Evolutionary conservation across 2,797 vertebrate species (phyloP).

Genomic region (Hydrocynus forskahlii): DNA sequence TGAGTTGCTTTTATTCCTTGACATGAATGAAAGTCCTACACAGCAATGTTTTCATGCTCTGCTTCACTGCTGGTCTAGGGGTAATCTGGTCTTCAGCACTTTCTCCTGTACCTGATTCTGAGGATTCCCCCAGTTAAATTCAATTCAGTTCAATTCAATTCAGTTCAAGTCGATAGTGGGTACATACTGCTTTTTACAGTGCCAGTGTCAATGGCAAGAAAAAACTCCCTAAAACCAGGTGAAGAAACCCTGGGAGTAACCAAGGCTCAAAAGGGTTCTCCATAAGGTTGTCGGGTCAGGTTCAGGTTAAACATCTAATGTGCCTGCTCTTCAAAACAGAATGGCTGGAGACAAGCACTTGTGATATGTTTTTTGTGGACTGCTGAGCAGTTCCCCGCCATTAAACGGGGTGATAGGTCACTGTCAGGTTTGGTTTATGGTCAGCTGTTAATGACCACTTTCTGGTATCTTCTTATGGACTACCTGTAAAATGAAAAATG

Average conservation of each 20-base stretch:
- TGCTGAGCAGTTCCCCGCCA: neutral
- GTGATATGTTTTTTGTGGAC: constrained; percentile 13
- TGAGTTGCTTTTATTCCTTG: no score
- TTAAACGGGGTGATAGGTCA: neutral
- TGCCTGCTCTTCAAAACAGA: neutral
- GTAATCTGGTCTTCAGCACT: no score
- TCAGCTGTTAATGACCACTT: neutral
- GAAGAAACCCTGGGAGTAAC: no score
- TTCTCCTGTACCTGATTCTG: neutral
- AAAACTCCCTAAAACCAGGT: no score
- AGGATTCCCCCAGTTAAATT: no score
- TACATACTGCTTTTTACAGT: no score
- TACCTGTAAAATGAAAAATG: constrained; percentile 78
- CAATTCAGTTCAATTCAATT: no score
- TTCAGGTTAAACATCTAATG: neutral
- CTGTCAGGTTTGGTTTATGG: constrained; percentile 32
- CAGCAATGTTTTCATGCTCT: neutral
- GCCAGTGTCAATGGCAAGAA: no score
- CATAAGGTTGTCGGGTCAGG: neutral
- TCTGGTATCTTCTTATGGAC: constrained; percentile 64
- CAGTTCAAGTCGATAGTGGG: no score
- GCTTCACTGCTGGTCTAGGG: neutral
- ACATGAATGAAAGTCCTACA: neutral
- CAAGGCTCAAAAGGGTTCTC: no score
- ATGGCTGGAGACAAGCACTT: neutral